Evolutionary conservation across 2,113 vertebrate species (phyloP).

Genomic region (Protomyctophum bolini): DNA sequence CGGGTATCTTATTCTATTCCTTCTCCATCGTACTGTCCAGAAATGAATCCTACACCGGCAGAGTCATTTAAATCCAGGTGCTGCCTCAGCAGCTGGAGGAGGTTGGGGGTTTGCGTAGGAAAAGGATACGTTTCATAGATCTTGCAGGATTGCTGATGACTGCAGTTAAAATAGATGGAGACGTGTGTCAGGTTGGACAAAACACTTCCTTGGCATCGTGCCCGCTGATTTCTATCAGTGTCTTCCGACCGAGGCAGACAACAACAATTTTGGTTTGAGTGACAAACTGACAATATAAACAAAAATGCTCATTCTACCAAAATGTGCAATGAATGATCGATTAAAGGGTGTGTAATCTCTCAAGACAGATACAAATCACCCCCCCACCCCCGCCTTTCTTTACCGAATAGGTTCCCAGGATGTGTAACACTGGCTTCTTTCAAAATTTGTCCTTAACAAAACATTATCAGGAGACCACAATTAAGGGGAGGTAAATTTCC

Average conservation of each 20-base stretch:
- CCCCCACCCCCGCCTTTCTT: too few relatives aligned
- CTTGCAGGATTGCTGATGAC: conserved; percentile 59
- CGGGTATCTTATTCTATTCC: conserved; percentile 13
- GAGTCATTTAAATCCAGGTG: conserved; percentile 59
- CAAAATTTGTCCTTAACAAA: background rate
- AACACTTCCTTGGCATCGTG: conserved; percentile 28
- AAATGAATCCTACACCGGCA: conserved; percentile 30
- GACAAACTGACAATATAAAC: too few relatives aligned
- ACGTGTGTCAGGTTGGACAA: conserved; percentile 41
- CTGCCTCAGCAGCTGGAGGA: conserved; percentile 58
- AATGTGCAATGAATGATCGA: too few relatives aligned
- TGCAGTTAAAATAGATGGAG: conserved; percentile 60
- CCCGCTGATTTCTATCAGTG: conserved; percentile 33
- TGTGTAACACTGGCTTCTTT: too few relatives aligned
- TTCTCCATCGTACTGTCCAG: conserved; percentile 13
- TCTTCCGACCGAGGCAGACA: too few relatives aligned
- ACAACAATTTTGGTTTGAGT: too few relatives aligned
- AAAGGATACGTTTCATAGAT: conserved; percentile 49
- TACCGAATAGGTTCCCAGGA: too few relatives aligned
- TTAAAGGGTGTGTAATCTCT: too few relatives aligned
- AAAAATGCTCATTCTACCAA: too few relatives aligned
- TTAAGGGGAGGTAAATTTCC: too few relatives aligned
- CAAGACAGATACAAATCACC: too few relatives aligned
- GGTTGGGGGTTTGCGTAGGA: background rate
- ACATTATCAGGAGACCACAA: background rate